A percentile compares a stretch with the other conserved stretches of the same genome.
phyloP scores from a whole-genome alignment of 2,797 vertebrate genomes.

The Gymnothorax reevesii region DNA sequence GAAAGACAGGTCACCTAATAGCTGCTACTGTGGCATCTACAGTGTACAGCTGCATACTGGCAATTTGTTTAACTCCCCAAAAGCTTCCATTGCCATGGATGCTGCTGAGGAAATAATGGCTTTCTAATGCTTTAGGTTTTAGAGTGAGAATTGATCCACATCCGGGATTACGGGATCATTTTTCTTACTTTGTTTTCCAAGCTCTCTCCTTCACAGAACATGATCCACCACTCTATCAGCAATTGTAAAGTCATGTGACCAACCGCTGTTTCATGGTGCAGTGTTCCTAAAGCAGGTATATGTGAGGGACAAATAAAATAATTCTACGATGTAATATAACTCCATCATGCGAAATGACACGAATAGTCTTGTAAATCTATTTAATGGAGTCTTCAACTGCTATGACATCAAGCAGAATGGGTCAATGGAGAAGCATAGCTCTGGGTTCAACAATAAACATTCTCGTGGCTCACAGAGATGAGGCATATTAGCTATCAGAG shows the following conservation, averaged over 20 bases:
- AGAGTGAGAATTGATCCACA: constrained; percentile 9
- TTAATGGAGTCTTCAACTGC: not conserved
- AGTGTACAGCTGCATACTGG: not conserved
- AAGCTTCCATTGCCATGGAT: not conserved
- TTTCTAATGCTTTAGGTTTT: constrained; percentile 5
- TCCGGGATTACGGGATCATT: not conserved
- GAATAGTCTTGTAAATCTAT: not conserved
- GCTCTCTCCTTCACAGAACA: not conserved
- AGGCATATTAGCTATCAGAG: not conserved
- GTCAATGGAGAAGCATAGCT: not conserved
- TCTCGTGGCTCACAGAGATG: not conserved
- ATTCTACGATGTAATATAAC: not conserved
- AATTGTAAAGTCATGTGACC: not conserved
- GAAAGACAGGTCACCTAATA: not conserved
- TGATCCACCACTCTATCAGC: not conserved
- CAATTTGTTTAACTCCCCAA: constrained; percentile 10
- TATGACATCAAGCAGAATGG: not conserved
- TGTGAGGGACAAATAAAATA: not conserved
- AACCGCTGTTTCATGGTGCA: not conserved
- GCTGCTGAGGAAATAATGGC: not conserved
- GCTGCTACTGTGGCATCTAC: not conserved
- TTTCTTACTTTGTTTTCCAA: not conserved
- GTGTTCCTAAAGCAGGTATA: not conserved
- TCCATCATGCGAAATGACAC: not conserved
- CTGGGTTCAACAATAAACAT: not conserved